These are phyloP conservation scores for Pseudococcus viburni DNA, from an alignment of 2,888 invertebrate species.

Conservation along the genomic window DNA sequence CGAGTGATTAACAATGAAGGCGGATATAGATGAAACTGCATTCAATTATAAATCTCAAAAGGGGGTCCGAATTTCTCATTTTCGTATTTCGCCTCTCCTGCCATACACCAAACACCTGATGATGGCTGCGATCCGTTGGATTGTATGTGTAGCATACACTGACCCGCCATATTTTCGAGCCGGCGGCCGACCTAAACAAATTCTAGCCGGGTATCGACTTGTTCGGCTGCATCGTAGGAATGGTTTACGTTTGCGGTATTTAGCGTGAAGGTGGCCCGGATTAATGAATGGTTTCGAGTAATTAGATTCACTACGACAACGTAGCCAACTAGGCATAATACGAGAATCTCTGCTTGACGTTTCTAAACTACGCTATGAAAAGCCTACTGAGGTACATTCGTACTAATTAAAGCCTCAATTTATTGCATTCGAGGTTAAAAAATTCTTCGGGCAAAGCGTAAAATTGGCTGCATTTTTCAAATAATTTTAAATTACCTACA, in stretches of 20 bases:
- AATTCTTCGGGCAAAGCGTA: neutral
- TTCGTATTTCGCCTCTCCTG: neutral
- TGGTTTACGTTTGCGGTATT: neutral
- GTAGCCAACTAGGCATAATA: neutral
- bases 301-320: slow-evolving; percentile 33
- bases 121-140: no score
- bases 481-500: no score
- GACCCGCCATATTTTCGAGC: neutral
- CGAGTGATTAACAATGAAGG: slow-evolving; percentile 32
- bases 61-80: slow-evolving; percentile 40
- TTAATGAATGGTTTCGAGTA: slow-evolving; percentile 31
- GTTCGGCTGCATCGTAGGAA: neutral
- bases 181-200: neutral
- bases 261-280: slow-evolving; percentile 24
- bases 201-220: neutral
- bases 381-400: neutral
- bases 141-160: neutral
- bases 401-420: slow-evolving; percentile 12
- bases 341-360: neutral
- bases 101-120: neutral
- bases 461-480: neutral
- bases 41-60: slow-evolving; percentile 49
- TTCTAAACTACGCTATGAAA: neutral
- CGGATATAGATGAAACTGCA: slow-evolving; percentile 50
- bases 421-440: slow-evolving; percentile 20